These are phyloP conservation scores for Melanerpes aurifrons DNA, from an alignment of 2,113 vertebrate genomes.

Conservation along the genomic window DNA sequence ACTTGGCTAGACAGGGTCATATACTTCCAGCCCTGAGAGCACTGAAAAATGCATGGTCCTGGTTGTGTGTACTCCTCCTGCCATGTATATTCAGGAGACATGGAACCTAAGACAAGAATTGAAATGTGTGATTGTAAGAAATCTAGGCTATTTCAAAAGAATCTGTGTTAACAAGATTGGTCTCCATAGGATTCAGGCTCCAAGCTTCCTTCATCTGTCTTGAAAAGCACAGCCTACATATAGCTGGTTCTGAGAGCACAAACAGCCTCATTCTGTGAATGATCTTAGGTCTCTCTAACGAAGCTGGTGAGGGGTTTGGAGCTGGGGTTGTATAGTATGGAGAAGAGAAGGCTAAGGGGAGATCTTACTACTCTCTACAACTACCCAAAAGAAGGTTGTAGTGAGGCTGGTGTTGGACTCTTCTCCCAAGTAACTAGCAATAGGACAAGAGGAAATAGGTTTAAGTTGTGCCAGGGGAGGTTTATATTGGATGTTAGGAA, in stretches of 20 bases:
- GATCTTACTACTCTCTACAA: no score
- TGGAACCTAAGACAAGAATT: not conserved
- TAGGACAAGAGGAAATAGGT: no score
- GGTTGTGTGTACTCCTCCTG: not conserved
- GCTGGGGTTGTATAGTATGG: no score
- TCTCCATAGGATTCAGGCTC: not conserved
- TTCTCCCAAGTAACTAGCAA: no score
- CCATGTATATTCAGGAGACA: not conserved
- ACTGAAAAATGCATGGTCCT: accelerated
- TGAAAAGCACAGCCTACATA: not conserved
- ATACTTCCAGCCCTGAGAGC: not conserved
- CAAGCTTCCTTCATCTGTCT: not conserved
- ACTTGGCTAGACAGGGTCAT: not conserved
- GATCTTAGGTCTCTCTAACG: not conserved
- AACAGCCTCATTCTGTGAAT: not conserved
- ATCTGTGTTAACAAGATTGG: not conserved
- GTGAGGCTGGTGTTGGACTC: no score
- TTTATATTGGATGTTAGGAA: no score
- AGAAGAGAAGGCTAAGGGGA: no score
- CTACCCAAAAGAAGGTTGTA: no score
- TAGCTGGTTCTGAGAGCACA: not conserved
- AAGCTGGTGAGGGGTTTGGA: no score
- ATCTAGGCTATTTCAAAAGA: not conserved
- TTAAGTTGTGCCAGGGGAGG: no score
- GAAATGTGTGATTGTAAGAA: accelerated